Percentiles rank a stretch among this genome's conserved stretches.
Conservation (phyloP, 2,113 vertebrate genomes). For the Solea senegalensis region DNA sequence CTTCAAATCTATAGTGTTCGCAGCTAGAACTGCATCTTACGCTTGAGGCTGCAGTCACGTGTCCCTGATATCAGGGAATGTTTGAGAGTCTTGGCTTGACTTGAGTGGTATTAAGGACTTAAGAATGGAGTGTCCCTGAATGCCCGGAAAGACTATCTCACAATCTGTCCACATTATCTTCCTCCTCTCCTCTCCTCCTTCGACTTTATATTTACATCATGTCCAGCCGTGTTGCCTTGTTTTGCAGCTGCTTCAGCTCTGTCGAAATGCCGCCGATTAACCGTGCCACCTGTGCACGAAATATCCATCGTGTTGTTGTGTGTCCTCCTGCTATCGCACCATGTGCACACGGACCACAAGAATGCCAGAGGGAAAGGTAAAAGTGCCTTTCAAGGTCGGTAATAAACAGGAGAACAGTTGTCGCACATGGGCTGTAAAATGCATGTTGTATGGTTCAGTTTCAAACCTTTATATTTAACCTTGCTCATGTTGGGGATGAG, state of each 20-base stretch:
- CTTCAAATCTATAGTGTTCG: constrained; percentile 8
- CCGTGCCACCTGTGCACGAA: background rate
- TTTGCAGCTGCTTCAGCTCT: background rate
- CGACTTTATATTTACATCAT: background rate
- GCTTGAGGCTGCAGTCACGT: constrained; percentile 5
- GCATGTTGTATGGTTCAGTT: background rate
- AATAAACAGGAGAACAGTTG: background rate
- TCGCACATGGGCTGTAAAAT: background rate
- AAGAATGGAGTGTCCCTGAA: constrained; percentile 35
- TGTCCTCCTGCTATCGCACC: background rate
- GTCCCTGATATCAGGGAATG: constrained; percentile 30
- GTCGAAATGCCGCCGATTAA: background rate
- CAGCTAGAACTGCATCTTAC: constrained; percentile 7
- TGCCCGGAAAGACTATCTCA: constrained; percentile 47
- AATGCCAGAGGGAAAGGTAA: background rate
- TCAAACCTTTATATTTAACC: no score
- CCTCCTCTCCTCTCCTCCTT: background rate
- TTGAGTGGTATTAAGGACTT: constrained; percentile 58
- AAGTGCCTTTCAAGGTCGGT: background rate
- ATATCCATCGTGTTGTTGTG: constrained; percentile 1
- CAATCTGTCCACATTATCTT: constrained; percentile 48
- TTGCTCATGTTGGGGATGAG: no score
- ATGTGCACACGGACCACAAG: background rate
- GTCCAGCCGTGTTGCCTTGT: background rate
- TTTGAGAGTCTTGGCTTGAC: constrained; percentile 37